phyloP scores from a whole-genome alignment of 2,113 vertebrate genomes.

The Toxotes jaculatrix region DNA sequence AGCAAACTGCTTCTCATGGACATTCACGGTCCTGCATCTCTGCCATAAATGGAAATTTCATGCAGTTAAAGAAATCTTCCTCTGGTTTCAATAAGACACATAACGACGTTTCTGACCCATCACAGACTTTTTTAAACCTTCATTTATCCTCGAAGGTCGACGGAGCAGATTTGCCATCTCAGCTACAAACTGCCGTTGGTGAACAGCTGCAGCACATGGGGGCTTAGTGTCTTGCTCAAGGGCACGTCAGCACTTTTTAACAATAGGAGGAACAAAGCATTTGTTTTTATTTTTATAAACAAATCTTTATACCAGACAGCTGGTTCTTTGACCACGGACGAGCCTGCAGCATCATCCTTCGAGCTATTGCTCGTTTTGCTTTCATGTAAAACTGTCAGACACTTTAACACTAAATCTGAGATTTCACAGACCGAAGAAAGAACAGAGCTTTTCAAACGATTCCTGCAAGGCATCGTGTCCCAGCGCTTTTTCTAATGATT shows the following conservation, averaged over 20 bases:
- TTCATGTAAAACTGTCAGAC: too few species aligned
- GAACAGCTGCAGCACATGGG: neutral
- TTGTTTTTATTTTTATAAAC: too few species aligned
- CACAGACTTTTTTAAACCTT: neutral
- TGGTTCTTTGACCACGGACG: neutral
- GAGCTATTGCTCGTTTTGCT: neutral
- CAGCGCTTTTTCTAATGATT: rapidly evolving
- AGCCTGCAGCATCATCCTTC: neutral
- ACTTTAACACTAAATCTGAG: too few species aligned
- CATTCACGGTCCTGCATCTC: neutral
- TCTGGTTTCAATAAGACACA: constrained; percentile 28
- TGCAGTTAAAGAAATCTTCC: constrained; percentile 23
- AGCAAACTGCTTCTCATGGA: constrained; percentile 47
- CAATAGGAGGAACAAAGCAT: neutral
- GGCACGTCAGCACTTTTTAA: neutral
- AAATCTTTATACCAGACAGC: neutral
- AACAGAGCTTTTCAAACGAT: neutral
- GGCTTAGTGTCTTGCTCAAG: constrained; percentile 3
- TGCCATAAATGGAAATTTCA: constrained; percentile 43
- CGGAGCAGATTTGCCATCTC: neutral
- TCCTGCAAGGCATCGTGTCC: neutral
- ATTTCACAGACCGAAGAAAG: neutral
- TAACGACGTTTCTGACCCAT: constrained; percentile 14
- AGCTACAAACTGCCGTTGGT: neutral
- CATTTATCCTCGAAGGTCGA: neutral